Evolutionary conservation across 2,888 invertebrate species (phyloP).

Genomic region (Bruchidius siliquastri): DNA sequence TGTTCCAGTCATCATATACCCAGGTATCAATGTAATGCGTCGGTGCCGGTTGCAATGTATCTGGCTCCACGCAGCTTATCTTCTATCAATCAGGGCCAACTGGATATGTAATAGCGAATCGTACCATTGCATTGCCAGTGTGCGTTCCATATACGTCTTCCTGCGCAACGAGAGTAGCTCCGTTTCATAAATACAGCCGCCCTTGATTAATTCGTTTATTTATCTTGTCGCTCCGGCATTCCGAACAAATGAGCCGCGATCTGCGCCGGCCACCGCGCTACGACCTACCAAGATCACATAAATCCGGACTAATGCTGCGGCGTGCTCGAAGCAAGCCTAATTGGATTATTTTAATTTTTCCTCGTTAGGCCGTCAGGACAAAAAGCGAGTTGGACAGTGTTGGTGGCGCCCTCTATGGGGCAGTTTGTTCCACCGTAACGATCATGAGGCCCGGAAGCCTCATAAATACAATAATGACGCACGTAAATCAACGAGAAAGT

Average conservation of each 20-base stretch:
- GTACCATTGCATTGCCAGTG: background rate
- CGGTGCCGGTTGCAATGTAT: background rate
- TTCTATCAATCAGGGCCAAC: background rate
- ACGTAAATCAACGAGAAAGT: background rate
- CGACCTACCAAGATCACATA: conserved; percentile 23
- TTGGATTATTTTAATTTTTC: conserved; percentile 34
- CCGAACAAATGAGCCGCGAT: conserved; percentile 35
- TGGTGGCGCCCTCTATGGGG: conserved; percentile 16
- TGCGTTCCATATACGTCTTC: conserved; percentile 9
- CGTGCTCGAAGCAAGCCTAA: conserved; percentile 23
- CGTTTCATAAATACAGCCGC: conserved; percentile 28
- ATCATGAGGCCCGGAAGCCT: conserved; percentile 6
- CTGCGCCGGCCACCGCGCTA: conserved; percentile 23
- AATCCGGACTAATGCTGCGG: conserved; percentile 29
- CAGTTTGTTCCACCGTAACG: background rate
- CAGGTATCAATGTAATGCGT: background rate
- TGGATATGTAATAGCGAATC: background rate
- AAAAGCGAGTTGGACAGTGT: conserved; percentile 12
- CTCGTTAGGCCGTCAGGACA: conserved; percentile 15
- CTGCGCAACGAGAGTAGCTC: conserved; percentile 28
- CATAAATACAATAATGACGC: conserved; percentile 4
- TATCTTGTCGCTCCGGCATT: conserved; percentile 28
- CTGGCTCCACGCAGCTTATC: background rate
- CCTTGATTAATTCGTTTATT: conserved; percentile 35
- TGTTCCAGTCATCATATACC: background rate